Evolutionary conservation across 2,888 invertebrate genomes (phyloP).

Genomic region (Rhingia campestris): DNA sequence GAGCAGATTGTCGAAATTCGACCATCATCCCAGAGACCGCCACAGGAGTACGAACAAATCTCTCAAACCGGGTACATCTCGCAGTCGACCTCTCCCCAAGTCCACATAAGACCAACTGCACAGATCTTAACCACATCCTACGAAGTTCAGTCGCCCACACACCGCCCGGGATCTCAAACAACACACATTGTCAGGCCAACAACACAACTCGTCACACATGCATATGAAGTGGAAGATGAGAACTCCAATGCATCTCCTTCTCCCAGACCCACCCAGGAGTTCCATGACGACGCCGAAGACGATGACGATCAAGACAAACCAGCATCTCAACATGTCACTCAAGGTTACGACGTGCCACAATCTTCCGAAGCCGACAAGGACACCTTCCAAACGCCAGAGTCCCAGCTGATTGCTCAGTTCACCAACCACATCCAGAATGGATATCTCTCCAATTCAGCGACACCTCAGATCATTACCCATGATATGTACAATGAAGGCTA

Average conservation of each 20-base stretch:
- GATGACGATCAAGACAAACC: conserved; percentile 23
- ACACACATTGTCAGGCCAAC: conserved; percentile 45
- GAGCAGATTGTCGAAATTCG: conserved; percentile 18
- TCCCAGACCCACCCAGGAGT: conserved; percentile 43
- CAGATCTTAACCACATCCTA: conserved; percentile 59
- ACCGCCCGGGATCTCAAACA: conserved; percentile 17
- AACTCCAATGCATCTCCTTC: conserved; percentile 8
- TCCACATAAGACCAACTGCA: conserved; percentile 44
- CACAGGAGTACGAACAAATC: conserved; percentile 52
- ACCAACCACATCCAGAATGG: conserved; percentile 52
- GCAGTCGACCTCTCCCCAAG: conserved; percentile 37
- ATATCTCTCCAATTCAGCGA: conserved; percentile 40
- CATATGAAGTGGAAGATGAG: conserved; percentile 50
- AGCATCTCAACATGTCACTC: conserved; percentile 16
- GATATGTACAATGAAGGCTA: conserved; percentile 35
- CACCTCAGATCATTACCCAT: conserved; percentile 27
- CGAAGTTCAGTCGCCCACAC: conserved; percentile 49
- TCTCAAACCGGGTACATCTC: conserved; percentile 51
- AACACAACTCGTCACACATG: conserved; percentile 42
- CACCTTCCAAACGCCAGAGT: conserved; percentile 56
- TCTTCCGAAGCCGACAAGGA: conserved; percentile 46
- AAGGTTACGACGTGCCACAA: conserved; percentile 21
- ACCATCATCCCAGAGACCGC: conserved; percentile 41
- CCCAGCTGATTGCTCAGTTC: conserved; percentile 61
- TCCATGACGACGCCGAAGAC: conserved; percentile 14